These are phyloP conservation scores for Rousettus leschenaultii DNA, from an alignment of 2,113 vertebrate genomes.

Conservation along the genomic window DNA sequence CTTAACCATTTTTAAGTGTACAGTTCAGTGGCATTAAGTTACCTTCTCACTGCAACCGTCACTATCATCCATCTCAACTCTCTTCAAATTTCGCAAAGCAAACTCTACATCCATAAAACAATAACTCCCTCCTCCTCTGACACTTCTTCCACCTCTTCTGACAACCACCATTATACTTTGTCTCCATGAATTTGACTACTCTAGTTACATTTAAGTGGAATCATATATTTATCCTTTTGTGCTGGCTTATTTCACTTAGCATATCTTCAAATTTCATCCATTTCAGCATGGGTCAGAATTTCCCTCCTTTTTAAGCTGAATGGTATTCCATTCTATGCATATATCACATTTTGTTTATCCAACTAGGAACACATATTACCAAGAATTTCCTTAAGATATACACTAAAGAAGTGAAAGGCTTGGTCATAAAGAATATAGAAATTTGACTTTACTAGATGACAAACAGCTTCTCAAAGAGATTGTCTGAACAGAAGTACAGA, in stretches of 20 bases:
- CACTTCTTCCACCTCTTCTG: not conserved
- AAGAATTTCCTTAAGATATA: not conserved
- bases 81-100: not conserved
- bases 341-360: not conserved
- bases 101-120: not conserved
- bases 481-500: not conserved
- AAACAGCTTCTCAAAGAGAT: not conserved
- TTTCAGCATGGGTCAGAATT: not conserved
- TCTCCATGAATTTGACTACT: not conserved
- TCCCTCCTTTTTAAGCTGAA: not conserved
- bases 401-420: not conserved
- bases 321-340: not conserved
- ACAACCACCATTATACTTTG: not conserved
- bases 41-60: not conserved
- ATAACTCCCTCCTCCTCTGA: not conserved
- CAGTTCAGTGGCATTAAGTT: not conserved
- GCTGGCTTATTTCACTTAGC: not conserved
- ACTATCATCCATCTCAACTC: not conserved
- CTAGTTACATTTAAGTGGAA: not conserved
- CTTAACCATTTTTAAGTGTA: not conserved
- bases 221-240: not conserved
- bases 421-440: not conserved
- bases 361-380: not conserved
- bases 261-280: not conserved
- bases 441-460: not conserved